A percentile compares a stretch with the other conserved stretches of the same genome.
Conservation (phyloP, 1,140 invertebrate species). For the Philotrypesis tridentata region DNA sequence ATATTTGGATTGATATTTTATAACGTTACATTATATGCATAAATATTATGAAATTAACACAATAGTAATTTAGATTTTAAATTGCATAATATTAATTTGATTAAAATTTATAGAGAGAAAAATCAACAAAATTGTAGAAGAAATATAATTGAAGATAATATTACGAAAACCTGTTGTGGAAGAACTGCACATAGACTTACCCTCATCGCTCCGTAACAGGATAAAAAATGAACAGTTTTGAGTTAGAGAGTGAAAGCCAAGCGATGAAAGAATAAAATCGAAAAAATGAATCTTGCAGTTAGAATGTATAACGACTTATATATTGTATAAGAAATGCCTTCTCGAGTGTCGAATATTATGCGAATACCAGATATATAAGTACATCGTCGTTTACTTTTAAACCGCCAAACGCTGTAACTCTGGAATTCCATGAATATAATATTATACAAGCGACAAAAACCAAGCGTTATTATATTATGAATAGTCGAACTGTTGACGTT, state of each 20-base stretch:
- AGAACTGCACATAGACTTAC: constrained; percentile 18
- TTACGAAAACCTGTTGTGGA: constrained; percentile 34
- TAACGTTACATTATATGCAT: not conserved
- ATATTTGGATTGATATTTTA: not conserved
- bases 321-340: constrained; percentile 52
- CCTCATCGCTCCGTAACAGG: not conserved
- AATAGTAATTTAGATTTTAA: not conserved
- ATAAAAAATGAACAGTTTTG: constrained; percentile 12
- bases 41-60: not conserved
- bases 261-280: constrained; percentile 29
- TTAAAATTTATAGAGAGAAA: not conserved
- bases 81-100: not conserved
- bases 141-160: not conserved
- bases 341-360: constrained; percentile 49
- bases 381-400: constrained; percentile 43
- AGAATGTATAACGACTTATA: constrained; percentile 44
- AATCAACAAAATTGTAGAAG: not conserved
- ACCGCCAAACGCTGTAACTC: constrained; percentile 32
- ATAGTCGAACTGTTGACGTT: constrained; percentile 46
- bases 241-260: constrained; percentile 14
- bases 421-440: constrained; percentile 36
- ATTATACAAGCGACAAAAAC: constrained; percentile 21
- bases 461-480: constrained; percentile 38
- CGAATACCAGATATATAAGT: constrained; percentile 44
- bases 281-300: constrained; percentile 42